Evolutionary conservation across 2,888 invertebrate species (phyloP).

Genomic region (Polia nebulosa): DNA sequence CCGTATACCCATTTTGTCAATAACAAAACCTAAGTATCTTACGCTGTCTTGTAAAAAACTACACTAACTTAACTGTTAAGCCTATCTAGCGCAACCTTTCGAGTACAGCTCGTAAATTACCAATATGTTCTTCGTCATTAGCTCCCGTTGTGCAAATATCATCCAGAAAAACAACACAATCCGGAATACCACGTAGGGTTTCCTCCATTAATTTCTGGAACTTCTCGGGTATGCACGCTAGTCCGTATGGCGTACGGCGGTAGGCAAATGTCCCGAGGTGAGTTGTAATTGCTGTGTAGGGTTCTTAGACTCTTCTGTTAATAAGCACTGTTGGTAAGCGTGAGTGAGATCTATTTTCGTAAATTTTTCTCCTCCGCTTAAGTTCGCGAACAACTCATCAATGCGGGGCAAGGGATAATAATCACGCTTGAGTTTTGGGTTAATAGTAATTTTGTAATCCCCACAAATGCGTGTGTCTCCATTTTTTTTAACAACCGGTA

Average conservation of each 20-base stretch:
- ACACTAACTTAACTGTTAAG: not conserved
- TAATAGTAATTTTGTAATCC: too few species aligned
- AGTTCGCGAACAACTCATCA: slow-evolving; percentile 1
- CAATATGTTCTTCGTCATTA: not conserved
- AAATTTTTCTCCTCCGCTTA: too few species aligned
- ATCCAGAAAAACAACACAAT: not conserved
- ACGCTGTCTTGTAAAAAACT: too few species aligned
- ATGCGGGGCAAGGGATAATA: not conserved
- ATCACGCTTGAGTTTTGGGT: not conserved
- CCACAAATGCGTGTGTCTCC: too few species aligned
- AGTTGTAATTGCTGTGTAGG: too few species aligned
- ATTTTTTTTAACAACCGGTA: too few species aligned
- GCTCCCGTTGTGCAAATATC: not conserved
- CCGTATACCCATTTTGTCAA: not conserved
- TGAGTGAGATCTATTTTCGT: too few species aligned
- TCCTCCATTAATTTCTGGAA: slow-evolving; percentile 5
- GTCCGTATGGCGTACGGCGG: not conserved
- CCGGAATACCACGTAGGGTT: not conserved
- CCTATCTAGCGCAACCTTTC: not conserved
- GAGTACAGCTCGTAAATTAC: not conserved
- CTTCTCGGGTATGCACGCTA: not conserved
- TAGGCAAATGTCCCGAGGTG: slow-evolving; percentile 1
- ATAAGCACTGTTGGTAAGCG: too few species aligned
- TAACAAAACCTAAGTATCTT: slow-evolving; percentile 7
- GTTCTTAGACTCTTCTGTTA: too few species aligned